Evolutionary conservation across 2,888 invertebrate species (phyloP).

Genomic region (Acronicta psi): DNA sequence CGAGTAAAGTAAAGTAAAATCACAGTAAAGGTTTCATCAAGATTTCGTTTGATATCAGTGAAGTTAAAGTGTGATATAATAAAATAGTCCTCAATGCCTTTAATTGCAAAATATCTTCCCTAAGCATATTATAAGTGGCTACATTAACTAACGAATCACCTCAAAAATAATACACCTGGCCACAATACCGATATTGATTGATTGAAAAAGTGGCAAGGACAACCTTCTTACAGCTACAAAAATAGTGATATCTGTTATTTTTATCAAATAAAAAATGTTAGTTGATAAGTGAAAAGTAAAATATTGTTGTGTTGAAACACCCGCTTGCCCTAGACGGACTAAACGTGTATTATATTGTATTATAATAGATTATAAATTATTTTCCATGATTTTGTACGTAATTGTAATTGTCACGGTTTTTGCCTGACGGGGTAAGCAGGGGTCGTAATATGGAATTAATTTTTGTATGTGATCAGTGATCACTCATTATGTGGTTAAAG

Average conservation of each 20-base stretch:
- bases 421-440: constrained; percentile 14
- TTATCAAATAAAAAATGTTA: constrained; percentile 34
- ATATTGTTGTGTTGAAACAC: constrained; percentile 17
- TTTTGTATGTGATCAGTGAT: neutral
- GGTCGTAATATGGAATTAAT: neutral
- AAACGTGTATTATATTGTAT: constrained; percentile 3
- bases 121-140: too few species aligned
- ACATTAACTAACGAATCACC: too few species aligned
- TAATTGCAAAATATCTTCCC: too few species aligned
- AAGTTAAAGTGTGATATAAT: too few species aligned
- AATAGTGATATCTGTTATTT: constrained; percentile 32
- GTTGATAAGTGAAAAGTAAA: constrained; percentile 26
- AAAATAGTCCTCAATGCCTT: too few species aligned
- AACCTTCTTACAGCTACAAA: constrained; percentile 3
- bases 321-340: constrained; percentile 4
- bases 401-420: constrained; percentile 9
- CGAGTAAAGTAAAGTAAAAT: too few species aligned
- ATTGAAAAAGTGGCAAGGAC: constrained; percentile 1
- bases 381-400: constrained; percentile 23
- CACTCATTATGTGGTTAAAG: neutral
- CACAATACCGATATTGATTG: neutral
- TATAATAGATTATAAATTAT: neutral
- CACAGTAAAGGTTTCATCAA: too few species aligned
- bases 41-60: too few species aligned
- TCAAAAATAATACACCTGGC: neutral